Conservation (phyloP, 2,113 vertebrate species). For the Girardinichthys multiradiatus region DNA sequence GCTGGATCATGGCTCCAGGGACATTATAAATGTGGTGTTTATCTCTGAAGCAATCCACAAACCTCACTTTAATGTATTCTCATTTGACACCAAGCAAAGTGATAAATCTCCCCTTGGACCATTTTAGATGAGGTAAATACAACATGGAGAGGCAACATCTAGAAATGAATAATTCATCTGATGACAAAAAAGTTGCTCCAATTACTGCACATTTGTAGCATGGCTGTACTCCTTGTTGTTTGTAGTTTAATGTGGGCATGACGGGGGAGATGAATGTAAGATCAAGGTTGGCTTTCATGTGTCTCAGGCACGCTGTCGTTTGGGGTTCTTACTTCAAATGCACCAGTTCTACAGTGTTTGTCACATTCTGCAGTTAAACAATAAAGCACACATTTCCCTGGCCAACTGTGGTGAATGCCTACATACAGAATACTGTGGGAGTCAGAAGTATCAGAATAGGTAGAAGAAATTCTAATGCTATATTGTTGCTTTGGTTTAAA, state of each 20-base stretch:
- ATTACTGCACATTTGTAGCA: slow-evolving; percentile 62
- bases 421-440: too few species aligned
- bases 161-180: slow-evolving; percentile 76
- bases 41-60: slow-evolving; percentile 74
- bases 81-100: slow-evolving; percentile 68
- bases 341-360: slow-evolving; percentile 19
- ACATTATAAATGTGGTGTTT: slow-evolving; percentile 82
- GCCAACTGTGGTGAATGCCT: not conserved
- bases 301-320: slow-evolving; percentile 3
- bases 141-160: slow-evolving; percentile 70
- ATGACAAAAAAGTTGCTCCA: slow-evolving; percentile 65
- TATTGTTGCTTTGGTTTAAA: too few species aligned
- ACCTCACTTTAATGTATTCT: slow-evolving; percentile 74
- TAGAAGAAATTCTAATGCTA: not conserved
- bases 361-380: slow-evolving; percentile 8
- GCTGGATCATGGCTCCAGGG: slow-evolving; percentile 72
- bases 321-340: slow-evolving; percentile 28
- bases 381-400: not conserved
- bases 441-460: not conserved
- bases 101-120: slow-evolving; percentile 74
- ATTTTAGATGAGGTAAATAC: slow-evolving; percentile 71
- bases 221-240: slow-evolving; percentile 41
- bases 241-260: slow-evolving; percentile 29
- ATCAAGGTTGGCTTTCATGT: slow-evolving; percentile 56
- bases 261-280: slow-evolving; percentile 46